Base-by-base conservation (phyloP, 2,113 vertebrate species). In the Sterrhoptilus dennistouni region DNA sequence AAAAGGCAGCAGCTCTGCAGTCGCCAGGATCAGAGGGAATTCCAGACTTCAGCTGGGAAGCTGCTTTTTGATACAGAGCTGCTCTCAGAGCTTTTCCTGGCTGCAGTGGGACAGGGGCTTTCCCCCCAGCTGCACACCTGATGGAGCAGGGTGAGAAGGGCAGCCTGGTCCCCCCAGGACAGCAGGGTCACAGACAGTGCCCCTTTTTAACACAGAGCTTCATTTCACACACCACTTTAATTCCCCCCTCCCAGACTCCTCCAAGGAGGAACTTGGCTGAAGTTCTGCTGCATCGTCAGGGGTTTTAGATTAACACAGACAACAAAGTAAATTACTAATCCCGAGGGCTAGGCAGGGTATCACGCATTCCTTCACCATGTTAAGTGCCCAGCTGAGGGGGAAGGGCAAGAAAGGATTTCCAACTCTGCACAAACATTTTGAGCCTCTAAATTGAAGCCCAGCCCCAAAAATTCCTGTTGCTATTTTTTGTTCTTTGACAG, bases 251-350 rank as follows among this genome's bases (percentile, higher is more conserved):
- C 38, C 29, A 87, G 63, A 36, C 40, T 96, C 84, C 45, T 89
- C 64, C 76, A 68, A 64, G 82, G 61, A 91, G 25, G 19, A 93
- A 70, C 66, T 65, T 80, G 31, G 49, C 53, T 74, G 59, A 80
- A 27, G 53, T 69, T 94, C 50, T 88, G 38, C 60, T 85, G 47
- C 28, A 29, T 40, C 9, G 16, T 59, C 68, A 81, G 38, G 14
- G 83, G 19, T 9, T 94, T 91, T 81, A 78, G 56, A 78, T 89
- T 78, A 87, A 78, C 36, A n/a, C 23, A 80, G 14, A 61, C 49
- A 63, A 59, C 38, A 88, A 94, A 95, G 49, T n/a, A 68, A 93
- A 75, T 60, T 82, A 90, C 40, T 89, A 84, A 85, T 71, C 68
- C 50, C 5, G 35, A 96, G 59, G 45, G 54, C 40, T 28, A 85